Evolutionary conservation across 2,888 invertebrate genomes (phyloP).

Genomic region (Lasius platythorax): DNA sequence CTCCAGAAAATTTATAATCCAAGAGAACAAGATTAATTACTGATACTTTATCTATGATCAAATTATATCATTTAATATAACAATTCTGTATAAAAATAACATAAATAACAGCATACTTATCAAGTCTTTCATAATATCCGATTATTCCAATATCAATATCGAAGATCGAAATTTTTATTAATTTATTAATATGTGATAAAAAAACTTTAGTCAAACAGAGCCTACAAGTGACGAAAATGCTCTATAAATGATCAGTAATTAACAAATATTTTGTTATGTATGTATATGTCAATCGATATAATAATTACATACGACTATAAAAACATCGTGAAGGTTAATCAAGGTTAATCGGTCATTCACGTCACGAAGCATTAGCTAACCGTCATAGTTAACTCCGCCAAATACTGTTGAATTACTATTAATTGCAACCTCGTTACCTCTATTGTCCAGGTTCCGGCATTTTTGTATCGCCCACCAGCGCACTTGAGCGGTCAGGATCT

Average conservation of each 20-base stretch:
- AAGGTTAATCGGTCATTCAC: slow-evolving; percentile 70
- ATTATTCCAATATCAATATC: neutral
- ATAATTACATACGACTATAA: slow-evolving; percentile 8
- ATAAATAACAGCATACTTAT: neutral
- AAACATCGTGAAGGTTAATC: slow-evolving; percentile 63
- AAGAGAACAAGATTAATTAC: slow-evolving; percentile 8
- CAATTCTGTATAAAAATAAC: neutral
- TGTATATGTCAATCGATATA: neutral
- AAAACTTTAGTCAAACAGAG: neutral
- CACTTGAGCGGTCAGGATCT: slow-evolving; percentile 92
- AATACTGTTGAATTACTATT: slow-evolving; percentile 28
- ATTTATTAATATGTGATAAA: slow-evolving; percentile 1
- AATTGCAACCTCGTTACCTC: slow-evolving; percentile 18
- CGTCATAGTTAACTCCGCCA: neutral
- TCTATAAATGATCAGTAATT: neutral
- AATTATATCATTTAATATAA: neutral
- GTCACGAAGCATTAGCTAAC: slow-evolving; percentile 54
- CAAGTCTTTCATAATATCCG: neutral
- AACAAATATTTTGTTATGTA: neutral
- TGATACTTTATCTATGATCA: slow-evolving; percentile 16
- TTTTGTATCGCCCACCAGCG: slow-evolving; percentile 94
- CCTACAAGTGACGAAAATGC: neutral
- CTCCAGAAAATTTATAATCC: slow-evolving; percentile 6
- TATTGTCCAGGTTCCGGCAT: slow-evolving; percentile 90
- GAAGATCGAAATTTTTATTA: neutral